Base-by-base conservation (phyloP, 2,113 vertebrate genomes). In the Ailuropoda melanoleuca region DNA sequence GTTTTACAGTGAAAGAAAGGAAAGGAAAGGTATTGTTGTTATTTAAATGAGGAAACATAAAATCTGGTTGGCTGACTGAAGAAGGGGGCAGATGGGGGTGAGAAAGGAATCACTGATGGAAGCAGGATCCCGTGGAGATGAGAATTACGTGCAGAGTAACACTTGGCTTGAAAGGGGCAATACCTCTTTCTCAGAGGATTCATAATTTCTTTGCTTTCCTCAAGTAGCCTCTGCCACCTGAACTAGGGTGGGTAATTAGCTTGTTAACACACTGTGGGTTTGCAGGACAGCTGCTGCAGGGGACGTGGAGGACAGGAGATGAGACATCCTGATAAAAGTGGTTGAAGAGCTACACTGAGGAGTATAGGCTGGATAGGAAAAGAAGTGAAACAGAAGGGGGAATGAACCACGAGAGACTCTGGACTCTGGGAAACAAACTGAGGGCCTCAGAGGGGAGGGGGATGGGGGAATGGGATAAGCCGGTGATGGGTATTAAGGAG, bases 251-350 rank as follows among this genome's bases (percentile, higher is more conserved):
- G 8, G 26, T 72, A 10, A 6, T 58, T 62, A 0, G 58, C 23
- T 68, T 48, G 24, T 80, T 87, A 14, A 37, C 15, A 75, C n/a
- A 21, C 23, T 6, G 1, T 58, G 13, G 29, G 4, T 56, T 90
- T 77, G 15, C 14, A 43, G 23, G 37, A 72, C 3, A 88, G 6
- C n/a, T 85, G 29, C 53, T 84, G 19, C 4, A 26, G 53, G 72
- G 48, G 55, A 56, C 8, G 11, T 11, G 29, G 70, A 88, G 12
- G 8, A 46, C 3, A 58, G 48, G 50, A 90, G 70, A 56, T 46
- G 68, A 18, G 37, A 88, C 95, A 70, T 88, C 43, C 58, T 82
- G 34, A 31, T 62, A 48, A 26, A 95, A 64, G 34, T 37, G 34
- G 18, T 48, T 84, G 48, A 86, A n/a, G 15, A 80, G 64, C 8